These are phyloP conservation scores for Muntiacus muntjak DNA, from an alignment of 2,113 vertebrate species.

Conservation along the genomic window DNA sequence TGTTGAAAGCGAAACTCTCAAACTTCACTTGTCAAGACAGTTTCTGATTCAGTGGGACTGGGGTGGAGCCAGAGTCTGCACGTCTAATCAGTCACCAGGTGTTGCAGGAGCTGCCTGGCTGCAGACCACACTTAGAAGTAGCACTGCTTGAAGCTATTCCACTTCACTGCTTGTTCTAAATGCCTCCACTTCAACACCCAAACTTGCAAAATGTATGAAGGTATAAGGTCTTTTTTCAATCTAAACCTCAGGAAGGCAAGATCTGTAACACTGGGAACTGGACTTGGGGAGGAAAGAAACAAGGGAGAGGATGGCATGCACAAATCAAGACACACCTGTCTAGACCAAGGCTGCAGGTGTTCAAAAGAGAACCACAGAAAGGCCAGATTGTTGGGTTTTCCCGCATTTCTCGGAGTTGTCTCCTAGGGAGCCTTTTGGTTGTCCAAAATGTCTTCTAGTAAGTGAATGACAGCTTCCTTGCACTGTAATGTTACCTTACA, in stretches of 20 bases:
- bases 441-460: neutral
- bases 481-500: neutral
- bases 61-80: neutral
- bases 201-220: neutral
- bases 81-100: neutral
- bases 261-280: neutral
- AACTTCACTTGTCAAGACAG: neutral
- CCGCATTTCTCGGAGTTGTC: neutral
- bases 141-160: neutral
- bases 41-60: neutral
- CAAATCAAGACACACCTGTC: neutral
- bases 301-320: neutral
- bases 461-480: neutral
- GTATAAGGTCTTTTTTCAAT: neutral
- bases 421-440: neutral
- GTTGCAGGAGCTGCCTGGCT: accelerated
- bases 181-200: neutral
- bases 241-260: neutral
- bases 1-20: neutral
- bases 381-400: neutral
- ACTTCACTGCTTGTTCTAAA: no score
- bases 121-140: no score
- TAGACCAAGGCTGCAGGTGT: neutral
- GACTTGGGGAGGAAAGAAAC: neutral
- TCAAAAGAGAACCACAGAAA: neutral